Evolutionary conservation across 2,113 vertebrate species (phyloP).

Genomic region (Ranitomeya variabilis): DNA sequence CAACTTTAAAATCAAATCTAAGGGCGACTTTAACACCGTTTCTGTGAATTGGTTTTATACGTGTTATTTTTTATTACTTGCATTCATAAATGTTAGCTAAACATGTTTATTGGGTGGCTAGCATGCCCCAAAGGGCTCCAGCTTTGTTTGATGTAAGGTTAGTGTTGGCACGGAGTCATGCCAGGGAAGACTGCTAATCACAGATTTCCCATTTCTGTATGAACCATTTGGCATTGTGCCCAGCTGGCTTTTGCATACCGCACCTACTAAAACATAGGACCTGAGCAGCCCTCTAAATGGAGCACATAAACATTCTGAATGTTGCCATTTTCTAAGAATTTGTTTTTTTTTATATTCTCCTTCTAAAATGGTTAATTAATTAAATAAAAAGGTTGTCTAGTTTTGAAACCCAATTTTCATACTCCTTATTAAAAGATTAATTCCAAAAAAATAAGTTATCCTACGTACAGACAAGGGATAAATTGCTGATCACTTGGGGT

Average conservation of each 20-base stretch:
- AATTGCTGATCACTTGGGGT: too few relatives aligned
- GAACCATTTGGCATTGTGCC: slow-evolving; percentile 47
- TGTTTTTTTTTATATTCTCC: not conserved
- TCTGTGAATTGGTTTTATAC: slow-evolving; percentile 29
- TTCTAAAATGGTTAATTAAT: not conserved
- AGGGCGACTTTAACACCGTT: slow-evolving; percentile 2
- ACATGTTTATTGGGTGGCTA: slow-evolving; percentile 55
- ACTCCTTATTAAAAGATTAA: not conserved
- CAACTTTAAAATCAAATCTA: not conserved
- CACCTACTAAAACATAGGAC: slow-evolving; percentile 27
- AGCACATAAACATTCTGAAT: slow-evolving; percentile 23
- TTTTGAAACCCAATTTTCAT: not conserved
- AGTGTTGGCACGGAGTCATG: slow-evolving; percentile 52
- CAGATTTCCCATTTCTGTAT: slow-evolving; percentile 53
- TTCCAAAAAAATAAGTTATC: too few relatives aligned
- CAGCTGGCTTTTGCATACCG: slow-evolving; percentile 33
- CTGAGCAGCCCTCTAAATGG: slow-evolving; percentile 8
- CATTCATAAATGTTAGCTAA: slow-evolving; percentile 51
- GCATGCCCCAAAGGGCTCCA: slow-evolving; percentile 50
- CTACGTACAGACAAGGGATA: too few relatives aligned
- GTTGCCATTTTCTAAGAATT: slow-evolving; percentile 12
- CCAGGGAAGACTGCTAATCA: slow-evolving; percentile 54
- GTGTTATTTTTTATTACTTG: slow-evolving; percentile 43
- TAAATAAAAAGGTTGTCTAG: not conserved
- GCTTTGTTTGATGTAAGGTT: slow-evolving; percentile 47